Conservation (phyloP, 1,140 invertebrate genomes). For the Coenobita brevimanus region DNA sequence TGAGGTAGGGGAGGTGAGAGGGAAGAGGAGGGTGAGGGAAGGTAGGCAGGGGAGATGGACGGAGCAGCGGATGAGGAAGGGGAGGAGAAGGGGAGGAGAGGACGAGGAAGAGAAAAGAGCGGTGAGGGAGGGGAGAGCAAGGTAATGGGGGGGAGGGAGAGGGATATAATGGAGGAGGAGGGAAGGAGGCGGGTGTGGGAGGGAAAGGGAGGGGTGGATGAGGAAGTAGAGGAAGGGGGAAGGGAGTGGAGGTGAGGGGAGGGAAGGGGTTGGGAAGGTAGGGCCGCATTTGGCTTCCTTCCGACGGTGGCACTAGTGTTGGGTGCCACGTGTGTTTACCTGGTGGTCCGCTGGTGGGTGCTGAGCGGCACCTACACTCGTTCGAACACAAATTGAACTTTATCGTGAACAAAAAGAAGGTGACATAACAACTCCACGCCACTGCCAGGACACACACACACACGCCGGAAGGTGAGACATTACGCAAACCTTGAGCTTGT, state of each 20-base stretch:
- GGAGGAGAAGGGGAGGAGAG: neutral
- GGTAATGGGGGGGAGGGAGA: neutral
- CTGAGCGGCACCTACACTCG: no score
- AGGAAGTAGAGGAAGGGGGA: neutral
- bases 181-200: neutral
- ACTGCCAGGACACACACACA: no score
- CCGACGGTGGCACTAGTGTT: neutral
- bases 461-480: no score
- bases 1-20: neutral
- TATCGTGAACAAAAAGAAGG: no score
- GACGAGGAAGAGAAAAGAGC: neutral
- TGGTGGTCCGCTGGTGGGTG: neutral
- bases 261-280: neutral
- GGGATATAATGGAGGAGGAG: neutral
- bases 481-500: no score
- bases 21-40: neutral
- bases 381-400: no score
- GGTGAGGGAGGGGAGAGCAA: no score
- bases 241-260: neutral
- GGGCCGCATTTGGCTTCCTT: neutral
- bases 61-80: neutral
- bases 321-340: constrained; percentile 38
- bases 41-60: neutral
- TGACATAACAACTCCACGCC: no score
- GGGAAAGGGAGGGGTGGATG: neutral